A percentile compares a stretch with the other conserved stretches of the same genome.
These are phyloP conservation scores for Callorhinus ursinus DNA, from an alignment of 2,113 vertebrate species.

Conservation along the genomic window DNA sequence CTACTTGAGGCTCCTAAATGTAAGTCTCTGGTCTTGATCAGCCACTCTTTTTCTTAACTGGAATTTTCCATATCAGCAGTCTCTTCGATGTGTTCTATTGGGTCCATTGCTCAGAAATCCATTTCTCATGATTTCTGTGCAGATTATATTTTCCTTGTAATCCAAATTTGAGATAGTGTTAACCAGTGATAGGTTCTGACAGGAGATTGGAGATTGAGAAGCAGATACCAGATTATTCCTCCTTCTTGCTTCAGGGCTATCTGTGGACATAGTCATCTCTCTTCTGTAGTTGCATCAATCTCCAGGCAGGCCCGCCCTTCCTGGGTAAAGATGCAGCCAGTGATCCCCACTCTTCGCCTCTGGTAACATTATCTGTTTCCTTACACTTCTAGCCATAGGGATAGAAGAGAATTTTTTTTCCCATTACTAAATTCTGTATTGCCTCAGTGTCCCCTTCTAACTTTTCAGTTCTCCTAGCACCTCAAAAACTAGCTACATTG, in stretches of 20 bases:
- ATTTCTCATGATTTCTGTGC: background rate
- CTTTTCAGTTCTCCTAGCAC: background rate
- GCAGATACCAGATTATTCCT: background rate
- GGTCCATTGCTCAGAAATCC: background rate
- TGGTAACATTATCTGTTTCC: background rate
- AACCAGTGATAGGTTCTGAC: background rate
- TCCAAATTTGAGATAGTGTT: background rate
- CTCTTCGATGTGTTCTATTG: background rate
- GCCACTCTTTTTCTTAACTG: background rate
- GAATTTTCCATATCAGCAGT: background rate
- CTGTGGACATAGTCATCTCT: background rate
- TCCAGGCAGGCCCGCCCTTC: background rate
- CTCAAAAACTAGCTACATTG: background rate
- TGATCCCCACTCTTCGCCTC: background rate
- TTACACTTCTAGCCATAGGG: background rate
- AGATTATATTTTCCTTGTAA: background rate
- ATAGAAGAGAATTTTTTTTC: background rate
- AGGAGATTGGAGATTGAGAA: background rate
- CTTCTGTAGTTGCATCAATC: background rate
- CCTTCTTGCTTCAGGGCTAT: background rate
- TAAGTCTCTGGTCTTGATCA: background rate
- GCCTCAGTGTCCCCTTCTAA: background rate
- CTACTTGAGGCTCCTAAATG: background rate
- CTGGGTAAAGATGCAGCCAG: background rate
- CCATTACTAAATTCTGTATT: background rate